A percentile compares a stretch with the other conserved stretches of the same genome.
Conservation (phyloP, 2,888 invertebrate genomes). For the Diarsia mendica region DNA sequence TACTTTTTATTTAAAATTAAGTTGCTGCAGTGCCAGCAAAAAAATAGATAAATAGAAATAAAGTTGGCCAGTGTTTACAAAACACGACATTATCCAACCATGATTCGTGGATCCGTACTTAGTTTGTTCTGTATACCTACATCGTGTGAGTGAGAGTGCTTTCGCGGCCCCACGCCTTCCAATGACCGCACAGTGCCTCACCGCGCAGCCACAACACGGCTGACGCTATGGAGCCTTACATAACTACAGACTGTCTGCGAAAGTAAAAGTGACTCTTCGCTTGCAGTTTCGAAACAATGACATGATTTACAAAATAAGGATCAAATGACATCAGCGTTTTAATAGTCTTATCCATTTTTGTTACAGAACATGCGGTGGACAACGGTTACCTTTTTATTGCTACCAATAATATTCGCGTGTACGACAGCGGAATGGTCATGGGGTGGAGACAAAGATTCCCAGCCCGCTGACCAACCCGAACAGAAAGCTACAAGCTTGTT, state of each 20-base stretch:
- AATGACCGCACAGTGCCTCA: slow-evolving; percentile 61
- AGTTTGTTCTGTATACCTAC: slow-evolving; percentile 52
- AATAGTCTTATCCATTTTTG: slow-evolving; percentile 50
- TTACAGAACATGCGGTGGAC: slow-evolving; percentile 88
- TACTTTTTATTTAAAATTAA: not conserved
- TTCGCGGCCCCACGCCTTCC: slow-evolving; percentile 80
- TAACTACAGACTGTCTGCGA: slow-evolving; percentile 84
- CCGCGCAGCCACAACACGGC: slow-evolving; percentile 76
- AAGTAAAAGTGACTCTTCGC: slow-evolving; percentile 89
- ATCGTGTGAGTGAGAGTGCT: slow-evolving; percentile 83
- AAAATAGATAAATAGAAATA: not conserved
- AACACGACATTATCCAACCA: slow-evolving; percentile 32
- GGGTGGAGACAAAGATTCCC: slow-evolving; percentile 78
- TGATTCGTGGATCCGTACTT: slow-evolving; percentile 64
- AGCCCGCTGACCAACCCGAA: slow-evolving; percentile 69
- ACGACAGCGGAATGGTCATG: slow-evolving; percentile 87
- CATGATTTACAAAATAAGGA: slow-evolving; percentile 81
- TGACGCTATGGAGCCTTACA: slow-evolving; percentile 85
- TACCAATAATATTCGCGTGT: slow-evolving; percentile 81
- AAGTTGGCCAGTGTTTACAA: slow-evolving; percentile 21
- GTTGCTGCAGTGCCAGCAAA: not conserved
- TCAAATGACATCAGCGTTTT: slow-evolving; percentile 72
- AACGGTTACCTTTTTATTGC: slow-evolving; percentile 78
- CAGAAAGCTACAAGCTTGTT: slow-evolving; percentile 77
- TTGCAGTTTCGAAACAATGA: slow-evolving; percentile 86